phyloP scores from a whole-genome alignment of 2,888 invertebrate genomes.

The Cheilosia urbana region DNA sequence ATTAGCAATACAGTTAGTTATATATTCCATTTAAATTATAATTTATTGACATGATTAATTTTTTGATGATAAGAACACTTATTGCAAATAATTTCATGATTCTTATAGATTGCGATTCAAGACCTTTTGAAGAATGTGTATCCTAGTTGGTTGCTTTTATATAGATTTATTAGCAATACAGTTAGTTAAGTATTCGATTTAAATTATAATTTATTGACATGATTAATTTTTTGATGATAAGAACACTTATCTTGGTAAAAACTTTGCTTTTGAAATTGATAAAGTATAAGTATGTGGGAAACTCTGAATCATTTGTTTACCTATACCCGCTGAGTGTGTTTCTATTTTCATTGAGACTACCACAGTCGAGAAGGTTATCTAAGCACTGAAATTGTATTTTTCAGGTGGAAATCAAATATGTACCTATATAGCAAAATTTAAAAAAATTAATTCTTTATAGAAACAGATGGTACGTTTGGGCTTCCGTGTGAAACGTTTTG shows the following conservation, averaged over 20 bases:
- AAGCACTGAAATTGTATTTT: not conserved
- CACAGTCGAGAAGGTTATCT: not conserved
- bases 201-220: slow-evolving; percentile 11
- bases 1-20: not conserved
- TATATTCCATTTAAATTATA: slow-evolving; percentile 2
- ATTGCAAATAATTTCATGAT: slow-evolving; percentile 54
- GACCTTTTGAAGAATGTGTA: not conserved
- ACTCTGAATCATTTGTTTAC: slow-evolving; percentile 15
- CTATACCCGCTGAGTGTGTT: not conserved
- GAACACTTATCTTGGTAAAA: not conserved
- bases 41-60: slow-evolving; percentile 17
- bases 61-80: not conserved
- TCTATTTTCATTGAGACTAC: not conserved
- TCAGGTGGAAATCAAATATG: not conserved
- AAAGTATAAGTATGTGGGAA: slow-evolving; percentile 5
- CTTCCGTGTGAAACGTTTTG: too few species aligned
- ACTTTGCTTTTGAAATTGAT: not conserved
- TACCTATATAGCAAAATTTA: too few species aligned
- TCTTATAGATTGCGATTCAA: not conserved
- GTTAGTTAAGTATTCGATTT: slow-evolving; percentile 14
- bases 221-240: not conserved
- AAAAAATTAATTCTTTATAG: not conserved
- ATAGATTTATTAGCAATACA: not conserved
- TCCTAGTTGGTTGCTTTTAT: slow-evolving; percentile 10
- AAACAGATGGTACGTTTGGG: not conserved